Percentiles rank a stretch among this genome's conserved stretches.
Evolutionary conservation across 2,888 invertebrate genomes (phyloP).

Genomic region (Hydropsyche betteni): DNA sequence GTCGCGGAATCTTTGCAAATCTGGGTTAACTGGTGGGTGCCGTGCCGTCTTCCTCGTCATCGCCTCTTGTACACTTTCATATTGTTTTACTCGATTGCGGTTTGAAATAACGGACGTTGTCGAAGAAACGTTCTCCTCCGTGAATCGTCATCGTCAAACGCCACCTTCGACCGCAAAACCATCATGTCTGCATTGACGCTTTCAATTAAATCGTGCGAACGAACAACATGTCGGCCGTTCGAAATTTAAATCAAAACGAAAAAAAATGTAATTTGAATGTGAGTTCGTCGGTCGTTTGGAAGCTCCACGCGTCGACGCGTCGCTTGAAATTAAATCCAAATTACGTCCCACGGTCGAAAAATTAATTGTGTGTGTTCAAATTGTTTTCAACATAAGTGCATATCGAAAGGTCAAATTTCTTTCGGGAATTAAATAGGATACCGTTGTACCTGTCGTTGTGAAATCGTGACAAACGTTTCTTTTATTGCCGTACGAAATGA

Average conservation of each 20-base stretch:
- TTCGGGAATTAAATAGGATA: too few species aligned
- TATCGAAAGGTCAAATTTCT: too few species aligned
- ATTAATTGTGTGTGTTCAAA: too few species aligned
- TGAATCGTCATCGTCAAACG: not conserved
- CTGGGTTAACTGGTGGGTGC: constrained; percentile 19
- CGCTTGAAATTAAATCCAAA: too few species aligned
- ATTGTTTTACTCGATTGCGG: constrained; percentile 34
- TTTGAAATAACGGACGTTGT: constrained; percentile 33
- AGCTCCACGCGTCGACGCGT: too few species aligned
- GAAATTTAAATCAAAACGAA: too few species aligned
- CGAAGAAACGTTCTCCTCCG: not conserved
- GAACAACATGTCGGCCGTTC: too few species aligned
- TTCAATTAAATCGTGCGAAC: not conserved
- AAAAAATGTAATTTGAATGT: not conserved
- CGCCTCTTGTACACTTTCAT: not conserved
- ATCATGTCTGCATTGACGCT: not conserved
- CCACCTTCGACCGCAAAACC: not conserved
- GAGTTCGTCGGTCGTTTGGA: not conserved
- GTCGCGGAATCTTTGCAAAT: constrained; percentile 5
- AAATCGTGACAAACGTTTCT: constrained; percentile 8
- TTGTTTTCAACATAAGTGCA: too few species aligned
- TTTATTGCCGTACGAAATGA: not conserved
- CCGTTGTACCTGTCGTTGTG: not conserved
- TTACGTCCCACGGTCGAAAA: too few species aligned
- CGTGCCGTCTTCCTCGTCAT: not conserved